Evolutionary conservation across 2,113 vertebrate species (phyloP).

Genomic region (Actenoides hombroni): DNA sequence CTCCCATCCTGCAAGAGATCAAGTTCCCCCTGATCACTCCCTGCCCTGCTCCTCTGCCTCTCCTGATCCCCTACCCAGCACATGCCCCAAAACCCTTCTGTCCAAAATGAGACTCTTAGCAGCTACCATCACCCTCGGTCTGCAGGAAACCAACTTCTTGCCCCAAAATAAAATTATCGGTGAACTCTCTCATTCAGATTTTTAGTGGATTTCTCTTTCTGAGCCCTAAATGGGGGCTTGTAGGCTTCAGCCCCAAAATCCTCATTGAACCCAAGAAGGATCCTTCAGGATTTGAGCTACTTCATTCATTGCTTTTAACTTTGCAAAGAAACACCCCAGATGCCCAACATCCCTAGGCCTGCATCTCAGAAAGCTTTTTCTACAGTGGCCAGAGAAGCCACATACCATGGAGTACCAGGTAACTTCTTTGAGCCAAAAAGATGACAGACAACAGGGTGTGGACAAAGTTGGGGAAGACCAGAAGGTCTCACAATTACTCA

Average conservation of each 20-base stretch:
- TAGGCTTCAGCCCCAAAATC: neutral
- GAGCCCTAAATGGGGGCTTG: neutral
- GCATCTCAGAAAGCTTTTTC: neutral
- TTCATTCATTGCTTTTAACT: neutral
- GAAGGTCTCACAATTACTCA: neutral
- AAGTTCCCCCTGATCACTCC: neutral
- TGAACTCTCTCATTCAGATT: neutral
- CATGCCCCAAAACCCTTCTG: neutral
- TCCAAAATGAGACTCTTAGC: neutral
- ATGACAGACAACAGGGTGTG: neutral
- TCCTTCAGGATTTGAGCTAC: neutral
- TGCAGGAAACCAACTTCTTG: neutral
- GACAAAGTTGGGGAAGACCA: neutral
- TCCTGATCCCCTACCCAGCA: neutral
- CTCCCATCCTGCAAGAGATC: neutral
- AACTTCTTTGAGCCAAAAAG: neutral
- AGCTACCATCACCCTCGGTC: neutral
- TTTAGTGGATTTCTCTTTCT: neutral
- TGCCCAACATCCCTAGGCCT: neutral
- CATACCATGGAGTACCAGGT: accelerated
- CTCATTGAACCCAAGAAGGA: neutral
- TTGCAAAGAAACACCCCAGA: neutral
- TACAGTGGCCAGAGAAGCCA: neutral
- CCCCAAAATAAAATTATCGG: neutral
- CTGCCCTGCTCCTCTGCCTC: neutral